These are phyloP conservation scores for Enteromius radiatus DNA, from an alignment of 2,797 vertebrate species.

Conservation along the genomic window DNA sequence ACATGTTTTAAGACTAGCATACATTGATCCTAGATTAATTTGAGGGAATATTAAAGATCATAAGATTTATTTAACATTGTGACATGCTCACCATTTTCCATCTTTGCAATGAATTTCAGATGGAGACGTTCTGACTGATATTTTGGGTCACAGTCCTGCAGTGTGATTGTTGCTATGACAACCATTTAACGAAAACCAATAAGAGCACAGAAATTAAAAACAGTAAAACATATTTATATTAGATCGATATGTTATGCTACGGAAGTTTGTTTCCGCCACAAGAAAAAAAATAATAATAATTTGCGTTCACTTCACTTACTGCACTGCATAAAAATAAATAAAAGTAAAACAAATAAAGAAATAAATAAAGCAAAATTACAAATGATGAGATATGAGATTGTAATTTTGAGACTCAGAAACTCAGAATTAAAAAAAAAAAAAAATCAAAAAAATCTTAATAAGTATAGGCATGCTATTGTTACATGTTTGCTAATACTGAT, in stretches of 20 bases:
- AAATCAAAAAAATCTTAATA: not conserved
- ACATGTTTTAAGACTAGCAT: not conserved
- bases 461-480: not conserved
- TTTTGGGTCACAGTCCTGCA: not conserved
- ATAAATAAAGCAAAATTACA: too few species aligned
- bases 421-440: not conserved
- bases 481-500: not conserved
- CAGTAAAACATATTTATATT: not conserved
- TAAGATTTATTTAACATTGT: not conserved
- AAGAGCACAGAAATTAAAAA: not conserved
- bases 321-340: too few species aligned
- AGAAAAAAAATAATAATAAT: not conserved
- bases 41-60: not conserved
- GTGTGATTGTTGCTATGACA: not conserved
- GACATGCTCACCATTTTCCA: not conserved
- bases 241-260: not conserved
- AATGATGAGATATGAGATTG: not conserved
- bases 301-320: too few species aligned
- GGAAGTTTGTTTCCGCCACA: not conserved
- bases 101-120: not conserved
- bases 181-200: conserved; percentile 3
- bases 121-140: not conserved
- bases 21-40: not conserved
- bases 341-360: too few species aligned
- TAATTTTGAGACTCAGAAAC: not conserved